Base-by-base conservation (phyloP, 2,113 vertebrate species). In the Microtus montanus region DNA sequence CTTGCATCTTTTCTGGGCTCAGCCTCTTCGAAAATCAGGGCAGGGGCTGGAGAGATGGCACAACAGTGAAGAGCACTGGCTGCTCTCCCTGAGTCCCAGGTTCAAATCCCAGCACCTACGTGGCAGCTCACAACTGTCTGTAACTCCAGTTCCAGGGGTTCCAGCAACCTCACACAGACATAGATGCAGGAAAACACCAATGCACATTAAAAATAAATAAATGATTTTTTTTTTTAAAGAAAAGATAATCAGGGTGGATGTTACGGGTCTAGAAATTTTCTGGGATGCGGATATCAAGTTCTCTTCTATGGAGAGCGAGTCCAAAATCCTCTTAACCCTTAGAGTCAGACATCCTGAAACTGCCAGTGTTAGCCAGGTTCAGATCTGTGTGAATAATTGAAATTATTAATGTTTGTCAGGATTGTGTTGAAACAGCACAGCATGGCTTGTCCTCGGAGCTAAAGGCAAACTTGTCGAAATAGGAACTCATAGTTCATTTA, bases 381-480 rank as follows among this genome's bases (percentile, higher is more conserved):
- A 91, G 28, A 35, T 91, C 78, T 92, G 78, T 95, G 78, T 87
- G 79, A 90, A 90, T 95, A 95, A 94, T 85, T 94, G 64, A 73
- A 26, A 82, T 92, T 84, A 92, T 92, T 95, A 87, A 63, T 96
- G 92, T 95, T 91, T 92, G 73, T 90, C 88, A 80, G 68, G 47
- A 86, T 90, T 93, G 93, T 44, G 30, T 78, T 90, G 77, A 73
- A 80, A 75, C 63, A 66, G 26, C 30, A 70, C 64, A 75, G 44
- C 28, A 20, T 79, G 66, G 61, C 49, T 91, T 64, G 47, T 70
- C 66, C 38, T 85, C 30, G 87, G 73, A 93, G 66, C 44, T 66
- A 73, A 66, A 85, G 49, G 49, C 87, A 96, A 95, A n/a, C 58
- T 92, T 90, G 49, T 30, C 54, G 58, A 79, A 94, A 73, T 94